Base-by-base conservation (phyloP, 2,113 vertebrate species). In the Perca schrenkii region DNA sequence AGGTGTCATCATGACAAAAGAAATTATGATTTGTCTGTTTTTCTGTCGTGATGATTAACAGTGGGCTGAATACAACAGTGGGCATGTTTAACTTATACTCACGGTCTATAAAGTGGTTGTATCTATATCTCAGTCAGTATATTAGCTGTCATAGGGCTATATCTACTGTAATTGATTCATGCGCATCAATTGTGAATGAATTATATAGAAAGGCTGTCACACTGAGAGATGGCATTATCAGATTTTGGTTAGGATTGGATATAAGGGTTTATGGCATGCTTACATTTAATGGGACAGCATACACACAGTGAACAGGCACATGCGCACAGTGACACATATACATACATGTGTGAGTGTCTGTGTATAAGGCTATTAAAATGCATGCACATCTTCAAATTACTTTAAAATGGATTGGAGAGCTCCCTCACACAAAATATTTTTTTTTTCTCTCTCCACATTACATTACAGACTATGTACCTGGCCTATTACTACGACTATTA, bases 401-500 rank as follows among this genome's bases (percentile, higher is more conserved):
- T 65, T 74, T 78, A 4, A 62, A 53, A 36, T 72, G 47, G 46
- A 73, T 50, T 77, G 56, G 49, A 57, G 50, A 63, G 54, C 67
- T 50, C n/a, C 8, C 76, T 34, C 43, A 19, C 36, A 67, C 19
- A 57, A 15, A 36, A 34, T 19, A 63, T 16, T 46, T 58, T 82
- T 43, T 36, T 61, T 61, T 81, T 52, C 10, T 46, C 12, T 70
- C 56, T 63, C 31, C 16, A 1, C 8, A 60, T 77, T 63, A 65
- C 28, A 76, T 90, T 52, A 62, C 67, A 70, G 52, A 69, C 15
- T 36, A 22, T 64, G 66, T 54, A 80, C 64, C 54, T 88, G 77
- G 25, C 73, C 69, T 49, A 70, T 79, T 88, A 83, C 52, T 79
- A 25, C 77, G 71, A 73, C 63, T 56, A 74, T 86, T 79, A 87